Percentiles rank a stretch among this genome's conserved stretches.
These are phyloP conservation scores for Drosophila buzzatii DNA, from an alignment of 2,888 invertebrate genomes.

Conservation along the genomic window DNA sequence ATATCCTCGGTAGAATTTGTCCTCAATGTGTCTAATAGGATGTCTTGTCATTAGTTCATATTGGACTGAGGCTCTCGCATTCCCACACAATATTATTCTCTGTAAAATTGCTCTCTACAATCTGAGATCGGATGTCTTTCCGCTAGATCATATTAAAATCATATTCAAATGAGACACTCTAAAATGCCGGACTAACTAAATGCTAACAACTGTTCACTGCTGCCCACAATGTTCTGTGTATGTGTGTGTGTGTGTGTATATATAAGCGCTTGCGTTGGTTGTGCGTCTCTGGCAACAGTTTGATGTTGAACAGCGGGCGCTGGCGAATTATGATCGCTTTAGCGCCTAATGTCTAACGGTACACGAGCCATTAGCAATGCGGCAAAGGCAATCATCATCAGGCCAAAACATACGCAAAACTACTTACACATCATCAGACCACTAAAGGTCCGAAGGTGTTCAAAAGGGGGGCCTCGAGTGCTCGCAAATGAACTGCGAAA, in stretches of 20 bases:
- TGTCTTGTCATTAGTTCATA: too few relatives aligned
- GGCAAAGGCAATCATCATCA: slow-evolving; percentile 68
- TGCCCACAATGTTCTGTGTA: background rate
- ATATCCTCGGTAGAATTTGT: too few relatives aligned
- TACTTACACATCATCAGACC: slow-evolving; percentile 29
- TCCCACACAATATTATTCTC: background rate
- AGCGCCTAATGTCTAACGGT: slow-evolving; percentile 71
- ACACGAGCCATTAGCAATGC: slow-evolving; percentile 49
- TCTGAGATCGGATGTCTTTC: background rate
- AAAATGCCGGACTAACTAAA: slow-evolving; percentile 1
- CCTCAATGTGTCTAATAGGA: too few relatives aligned
- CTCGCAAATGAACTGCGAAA: slow-evolving; percentile 54
- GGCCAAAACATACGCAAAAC: slow-evolving; percentile 59
- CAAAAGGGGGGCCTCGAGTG: slow-evolving; percentile 8
- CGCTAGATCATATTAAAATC: slow-evolving; percentile 8
- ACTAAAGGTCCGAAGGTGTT: slow-evolving; percentile 6
- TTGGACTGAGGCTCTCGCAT: background rate
- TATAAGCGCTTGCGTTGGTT: background rate
- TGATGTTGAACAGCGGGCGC: slow-evolving; percentile 31
- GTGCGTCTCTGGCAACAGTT: slow-evolving; percentile 21
- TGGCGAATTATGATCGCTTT: slow-evolving; percentile 68
- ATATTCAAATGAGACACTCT: slow-evolving; percentile 2
- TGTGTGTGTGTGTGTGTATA: background rate
- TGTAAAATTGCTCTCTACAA: background rate
- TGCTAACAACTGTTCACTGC: background rate